Evolutionary conservation across 92 coral and sea anemone genomes (phyloP), one percentile per base, ranked within the genome.

Genomic region (Phenganax marumi): DNA sequence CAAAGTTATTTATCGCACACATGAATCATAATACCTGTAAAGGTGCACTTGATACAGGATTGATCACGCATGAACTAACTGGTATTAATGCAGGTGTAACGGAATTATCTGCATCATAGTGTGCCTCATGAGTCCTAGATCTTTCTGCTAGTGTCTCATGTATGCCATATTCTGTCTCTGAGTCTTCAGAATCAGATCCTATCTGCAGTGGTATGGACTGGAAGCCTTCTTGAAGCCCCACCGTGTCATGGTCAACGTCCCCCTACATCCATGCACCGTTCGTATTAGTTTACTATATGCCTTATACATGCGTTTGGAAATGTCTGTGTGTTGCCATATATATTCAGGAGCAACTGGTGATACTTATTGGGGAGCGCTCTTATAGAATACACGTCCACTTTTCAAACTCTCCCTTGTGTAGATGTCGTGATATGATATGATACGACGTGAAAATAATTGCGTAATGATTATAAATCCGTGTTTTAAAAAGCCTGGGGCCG

Each of bases 131-230:
- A 66, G 50, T 66, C 72, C 49, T 66, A n/a, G 0, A 13, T 66
- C n/a, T 33, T 33, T 49, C 72, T 66, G 72, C 25, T 62, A 62
- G 0, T 62, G 68, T 66, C 48, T 66, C 50, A 66, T 66, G 13
- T 66, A 66, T 66, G 50, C 49, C 72, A 66, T 17, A 23, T 66
- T 66, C 68, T 62, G 65, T 58, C 21, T 58, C 70, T 24, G 72
- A 66, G 72, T 66, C 72, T 66, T 66, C 72, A 47, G 72, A 66
- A 66, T 66, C 72, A 25, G 48, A 66, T 66, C 50, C 72, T 66
- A 66, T 66, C 50, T 66, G 72, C 50, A 66, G 50, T 25, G 43
- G 72, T 11, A 49, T 14, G 26, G 49, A 19, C 23, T 66, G 12
- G 48, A 66, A 66, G 72, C 50, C 43, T 66, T 25, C 72, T 66